These are phyloP conservation scores for Dendrocincla tyrannina DNA, from an alignment of 2,797 vertebrate genomes.

Conservation along the genomic window DNA sequence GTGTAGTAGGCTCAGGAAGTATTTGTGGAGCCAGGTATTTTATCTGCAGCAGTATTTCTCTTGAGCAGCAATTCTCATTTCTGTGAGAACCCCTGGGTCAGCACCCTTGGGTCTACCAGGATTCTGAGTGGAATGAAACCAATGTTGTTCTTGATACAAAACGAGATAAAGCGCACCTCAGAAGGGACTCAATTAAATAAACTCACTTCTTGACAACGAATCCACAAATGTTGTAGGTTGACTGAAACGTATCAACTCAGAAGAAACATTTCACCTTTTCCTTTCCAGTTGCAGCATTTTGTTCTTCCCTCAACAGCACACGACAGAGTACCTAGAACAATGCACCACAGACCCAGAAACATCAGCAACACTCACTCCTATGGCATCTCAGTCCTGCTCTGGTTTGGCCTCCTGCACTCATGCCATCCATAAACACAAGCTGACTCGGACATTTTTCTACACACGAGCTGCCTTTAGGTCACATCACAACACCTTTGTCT, in stretches of 20 bases:
- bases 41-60: slow-evolving; percentile 1
- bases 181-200: not conserved
- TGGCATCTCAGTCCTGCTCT: not conserved
- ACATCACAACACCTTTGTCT: not conserved
- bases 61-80: not conserved
- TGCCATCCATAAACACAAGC: not conserved
- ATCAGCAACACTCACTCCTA: not conserved
- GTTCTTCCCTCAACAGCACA: not conserved
- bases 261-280: not conserved
- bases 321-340: not conserved
- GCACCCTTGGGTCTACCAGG: not conserved
- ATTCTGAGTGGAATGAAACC: not conserved
- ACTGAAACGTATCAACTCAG: not conserved
- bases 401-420: not conserved
- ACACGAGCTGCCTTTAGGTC: not conserved
- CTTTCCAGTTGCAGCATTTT: not conserved
- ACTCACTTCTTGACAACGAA: not conserved
- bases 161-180: not conserved
- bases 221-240: not conserved
- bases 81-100: not conserved
- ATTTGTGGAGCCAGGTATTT: not conserved
- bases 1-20: not conserved
- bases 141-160: not conserved
- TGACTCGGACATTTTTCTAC: not conserved
- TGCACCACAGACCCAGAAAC: not conserved